Base-by-base conservation (phyloP, 2,888 invertebrate species). In the Anorthoa munda region DNA sequence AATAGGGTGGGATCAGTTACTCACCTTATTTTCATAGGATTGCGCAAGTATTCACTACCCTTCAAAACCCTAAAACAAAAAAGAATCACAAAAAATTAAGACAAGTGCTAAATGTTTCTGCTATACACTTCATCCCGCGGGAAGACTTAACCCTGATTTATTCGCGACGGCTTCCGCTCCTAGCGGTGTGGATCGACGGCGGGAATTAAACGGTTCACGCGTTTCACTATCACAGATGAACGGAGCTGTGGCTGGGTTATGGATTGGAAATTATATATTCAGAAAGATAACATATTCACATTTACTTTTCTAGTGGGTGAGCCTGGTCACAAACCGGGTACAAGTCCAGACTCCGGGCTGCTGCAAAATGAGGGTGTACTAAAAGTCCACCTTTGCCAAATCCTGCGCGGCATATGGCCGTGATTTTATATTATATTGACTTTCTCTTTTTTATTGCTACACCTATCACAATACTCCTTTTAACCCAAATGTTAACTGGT, bases 61-160 rank as follows among this genome's bases (percentile, higher is more conserved):
- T 59, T 58, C 12, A 53, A 31, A 18, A 26, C 0, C 23, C 21
- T 31, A 39, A 51, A 53, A 65, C n/a, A 18, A 63, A 63, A 46
- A 45, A 18, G 2, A 12, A 21, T 17, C 12, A 39, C 11, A 64
- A 64, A 50, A 63, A 50, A 48, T 48, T 4, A 58, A 21, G 31
- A 46, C 7, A 21, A 55, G 45, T 13, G 56, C 48, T 65, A 55
- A 69, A 77, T 70, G 68, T 87, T 81, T 90, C 60, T 92, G 92
- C 88, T 18, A 83, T 90, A 67, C 81, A 92, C 89, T 90, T 39
- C 50, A 26, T 74, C 77, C 91, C 90, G 75, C 75, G 92, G 92
- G 92, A 77, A 80, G 90, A 92, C 91, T 92, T 92, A 91, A 89
- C 87, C 86, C 89, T 94, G 95, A 95, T 95, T 94, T 94, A 94